Percentiles rank a stretch among this genome's conserved stretches.
These are phyloP conservation scores for Neoitamus cyanurus DNA, from an alignment of 2,888 invertebrate genomes.

Conservation along the genomic window DNA sequence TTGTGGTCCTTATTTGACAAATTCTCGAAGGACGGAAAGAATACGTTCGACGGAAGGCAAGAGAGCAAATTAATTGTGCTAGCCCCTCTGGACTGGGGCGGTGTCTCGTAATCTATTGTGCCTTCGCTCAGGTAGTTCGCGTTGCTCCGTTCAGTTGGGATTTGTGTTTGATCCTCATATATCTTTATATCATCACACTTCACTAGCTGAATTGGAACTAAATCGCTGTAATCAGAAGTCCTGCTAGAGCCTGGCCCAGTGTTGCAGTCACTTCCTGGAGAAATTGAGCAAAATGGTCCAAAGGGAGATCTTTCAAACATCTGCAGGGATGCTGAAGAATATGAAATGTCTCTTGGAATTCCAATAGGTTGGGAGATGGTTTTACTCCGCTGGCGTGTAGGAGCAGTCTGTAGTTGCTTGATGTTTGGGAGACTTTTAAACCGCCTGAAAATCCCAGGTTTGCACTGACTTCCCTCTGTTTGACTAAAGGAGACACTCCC, in stretches of 20 bases:
- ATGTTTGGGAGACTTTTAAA: slow-evolving; percentile 66
- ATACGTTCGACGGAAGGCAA: slow-evolving; percentile 46
- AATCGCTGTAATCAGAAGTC: slow-evolving; percentile 26
- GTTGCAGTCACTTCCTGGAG: not conserved
- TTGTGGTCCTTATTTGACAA: not conserved
- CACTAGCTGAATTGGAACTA: slow-evolving; percentile 58
- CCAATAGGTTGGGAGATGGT: slow-evolving; percentile 60
- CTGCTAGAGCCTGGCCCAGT: slow-evolving; percentile 11
- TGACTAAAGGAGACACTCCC: not conserved
- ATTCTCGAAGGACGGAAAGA: slow-evolving; percentile 26
- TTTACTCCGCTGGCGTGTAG: slow-evolving; percentile 55
- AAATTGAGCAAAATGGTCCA: not conserved
- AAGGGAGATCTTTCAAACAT: not conserved
- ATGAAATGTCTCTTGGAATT: slow-evolving; percentile 60
- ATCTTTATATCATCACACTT: slow-evolving; percentile 66
- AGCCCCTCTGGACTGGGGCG: slow-evolving; percentile 16
- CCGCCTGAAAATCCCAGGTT: slow-evolving; percentile 54
- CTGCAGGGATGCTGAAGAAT: not conserved
- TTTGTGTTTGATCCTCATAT: slow-evolving; percentile 61
- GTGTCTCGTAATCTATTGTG: slow-evolving; percentile 43
- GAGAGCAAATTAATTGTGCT: slow-evolving; percentile 48
- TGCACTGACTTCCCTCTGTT: not conserved
- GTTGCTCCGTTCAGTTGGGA: not conserved
- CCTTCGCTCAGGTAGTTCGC: slow-evolving; percentile 41
- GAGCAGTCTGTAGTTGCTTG: slow-evolving; percentile 55